Evolutionary conservation across 2,797 vertebrate genomes (phyloP), one percentile per base, ranked within the genome.

Genomic region (Paratrypauchen microcephalus): DNA sequence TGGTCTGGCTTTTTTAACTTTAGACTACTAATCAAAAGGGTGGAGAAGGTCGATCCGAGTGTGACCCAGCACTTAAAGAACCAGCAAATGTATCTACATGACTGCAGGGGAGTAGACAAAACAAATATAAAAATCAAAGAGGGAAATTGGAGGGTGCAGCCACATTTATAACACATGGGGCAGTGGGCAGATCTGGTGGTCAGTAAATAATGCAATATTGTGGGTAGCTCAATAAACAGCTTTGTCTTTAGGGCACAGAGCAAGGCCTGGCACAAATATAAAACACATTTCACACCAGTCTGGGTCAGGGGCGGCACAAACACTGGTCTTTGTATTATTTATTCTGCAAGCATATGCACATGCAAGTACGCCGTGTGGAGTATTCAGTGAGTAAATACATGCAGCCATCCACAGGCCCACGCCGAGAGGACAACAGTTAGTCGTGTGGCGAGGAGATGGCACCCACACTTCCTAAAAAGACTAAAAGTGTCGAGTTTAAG

Each of bases 231-330:
- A 90, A 92, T 88, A 88, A 92, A 89, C 75, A 83, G 77, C 87
- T 85, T 92, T 94, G 93, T 94, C 70, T 88, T 79, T 77, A 21
- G 69, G 70, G 72, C 75, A 71, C 69, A 75, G 71, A 83, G 80
- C 70, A 66, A 80, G 77, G 76, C 77, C 73, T 66, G 74, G 79
- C 41, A 5, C 47, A 73, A 80, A 91, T 89, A 92, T 89, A 92
- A 92, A 87, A 60, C 24, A 90, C 87, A 91, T 92, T 93, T 94
- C 90, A 92, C 93, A 93, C 92, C 86, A 90, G 81, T 81, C 73
- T 79, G 83, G 79, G 71, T 71, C 79, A 80, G 69, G 77, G 82
- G 79, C 67, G 69, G 83, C 68, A 90, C 88, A 91, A 91, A 83
- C 54, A 60, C 66, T 63, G 66, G 70, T 60, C 81, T 87, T 87